These are phyloP conservation scores for Martes martes DNA, from an alignment of 2,113 vertebrate species.

Conservation along the genomic window DNA sequence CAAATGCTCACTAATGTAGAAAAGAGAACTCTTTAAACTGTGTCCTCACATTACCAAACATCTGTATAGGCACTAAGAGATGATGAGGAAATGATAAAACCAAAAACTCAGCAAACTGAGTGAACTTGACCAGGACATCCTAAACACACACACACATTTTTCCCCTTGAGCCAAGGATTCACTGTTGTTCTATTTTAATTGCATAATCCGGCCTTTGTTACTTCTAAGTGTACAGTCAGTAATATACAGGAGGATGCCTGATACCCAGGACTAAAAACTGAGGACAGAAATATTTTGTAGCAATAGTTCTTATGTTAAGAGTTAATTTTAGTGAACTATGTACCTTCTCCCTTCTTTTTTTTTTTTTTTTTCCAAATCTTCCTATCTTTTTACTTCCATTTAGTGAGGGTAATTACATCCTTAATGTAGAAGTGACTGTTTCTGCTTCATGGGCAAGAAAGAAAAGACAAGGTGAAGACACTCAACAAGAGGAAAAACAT, in stretches of 20 bases:
- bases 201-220: not conserved
- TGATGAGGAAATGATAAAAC: not conserved
- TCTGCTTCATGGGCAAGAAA: not conserved
- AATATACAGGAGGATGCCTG: not conserved
- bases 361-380: not conserved
- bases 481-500: not conserved
- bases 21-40: not conserved
- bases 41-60: not conserved
- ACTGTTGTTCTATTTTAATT: not conserved
- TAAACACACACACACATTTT: not conserved
- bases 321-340: not conserved
- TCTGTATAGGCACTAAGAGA: not conserved
- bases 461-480: not conserved
- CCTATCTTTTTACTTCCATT: not conserved
- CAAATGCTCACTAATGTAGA: not conserved
- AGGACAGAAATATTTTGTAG: not conserved
- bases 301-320: not conserved
- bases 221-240: not conserved
- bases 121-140: not conserved
- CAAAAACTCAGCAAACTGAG: not conserved
- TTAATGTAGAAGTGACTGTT: not conserved
- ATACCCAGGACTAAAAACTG: not conserved
- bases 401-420: not conserved
- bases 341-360: not conserved
- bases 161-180: not conserved